phyloP scores from a whole-genome alignment of 1,140 invertebrate species.

The Aphaenogaster floridana region DNA sequence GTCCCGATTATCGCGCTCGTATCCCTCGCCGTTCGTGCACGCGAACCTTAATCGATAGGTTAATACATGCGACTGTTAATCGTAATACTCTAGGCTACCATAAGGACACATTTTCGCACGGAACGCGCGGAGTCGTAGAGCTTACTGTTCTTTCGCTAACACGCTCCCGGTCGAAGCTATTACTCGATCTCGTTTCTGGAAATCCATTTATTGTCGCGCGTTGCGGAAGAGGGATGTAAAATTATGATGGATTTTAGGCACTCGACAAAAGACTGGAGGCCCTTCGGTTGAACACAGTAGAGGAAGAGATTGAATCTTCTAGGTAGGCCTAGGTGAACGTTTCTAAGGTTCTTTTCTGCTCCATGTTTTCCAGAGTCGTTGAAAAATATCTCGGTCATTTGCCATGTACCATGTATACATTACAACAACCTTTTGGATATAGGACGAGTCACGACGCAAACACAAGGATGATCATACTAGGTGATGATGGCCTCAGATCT shows the following conservation, averaged over 20 bases:
- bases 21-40: neutral
- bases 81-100: conserved; percentile 22
- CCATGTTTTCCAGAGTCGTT: conserved; percentile 8
- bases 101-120: conserved; percentile 42
- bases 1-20: neutral
- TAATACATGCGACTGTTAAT: conserved; percentile 31
- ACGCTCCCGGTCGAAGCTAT: neutral
- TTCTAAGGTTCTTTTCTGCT: conserved; percentile 5
- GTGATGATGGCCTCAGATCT: conserved; percentile 84
- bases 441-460: conserved; percentile 77
- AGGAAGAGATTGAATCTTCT: conserved; percentile 81
- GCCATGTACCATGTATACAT: conserved; percentile 6
- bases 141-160: neutral
- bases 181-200: neutral
- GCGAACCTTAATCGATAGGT: neutral
- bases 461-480: conserved; percentile 84
- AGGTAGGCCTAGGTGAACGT: conserved; percentile 75
- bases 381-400: conserved; percentile 6
- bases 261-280: conserved; percentile 84
- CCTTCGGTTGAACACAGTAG: conserved; percentile 79
- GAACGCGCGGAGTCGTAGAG: neutral
- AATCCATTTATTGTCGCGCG: neutral
- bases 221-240: neutral
- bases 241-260: conserved; percentile 77
- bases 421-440: conserved; percentile 72